phyloP scores from a whole-genome alignment of 1,140 invertebrate genomes.

The Euwallacea fornicatus region DNA sequence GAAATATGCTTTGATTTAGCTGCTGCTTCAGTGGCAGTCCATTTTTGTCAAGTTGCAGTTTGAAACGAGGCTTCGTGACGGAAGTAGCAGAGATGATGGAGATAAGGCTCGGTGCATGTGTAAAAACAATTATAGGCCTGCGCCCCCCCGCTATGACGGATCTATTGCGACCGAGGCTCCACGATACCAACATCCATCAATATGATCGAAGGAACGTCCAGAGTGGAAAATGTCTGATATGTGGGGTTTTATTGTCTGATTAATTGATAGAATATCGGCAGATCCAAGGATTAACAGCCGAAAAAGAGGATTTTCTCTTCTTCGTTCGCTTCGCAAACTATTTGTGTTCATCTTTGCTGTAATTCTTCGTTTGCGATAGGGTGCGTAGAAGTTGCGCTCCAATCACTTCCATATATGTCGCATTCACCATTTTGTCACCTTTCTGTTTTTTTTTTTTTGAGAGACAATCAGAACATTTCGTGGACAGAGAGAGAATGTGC shows the following conservation, averaged over 20 bases:
- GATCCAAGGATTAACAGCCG: no score
- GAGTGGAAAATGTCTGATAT: neutral
- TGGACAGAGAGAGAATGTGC: no score
- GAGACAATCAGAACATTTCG: no score
- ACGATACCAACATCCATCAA: slow-evolving; percentile 22
- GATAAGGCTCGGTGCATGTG: slow-evolving; percentile 45
- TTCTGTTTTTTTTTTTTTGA: no score
- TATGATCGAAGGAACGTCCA: slow-evolving; percentile 41
- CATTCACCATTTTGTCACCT: no score
- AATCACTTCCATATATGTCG: neutral
- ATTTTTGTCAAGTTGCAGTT: slow-evolving; percentile 22
- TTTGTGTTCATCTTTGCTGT: neutral
- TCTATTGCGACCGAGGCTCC: slow-evolving; percentile 9
- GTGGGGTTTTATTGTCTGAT: no score
- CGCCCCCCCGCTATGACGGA: slow-evolving; percentile 15
- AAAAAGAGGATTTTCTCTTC: no score
- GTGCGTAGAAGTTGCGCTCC: neutral
- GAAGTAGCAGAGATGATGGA: slow-evolving; percentile 45
- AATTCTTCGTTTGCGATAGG: neutral
- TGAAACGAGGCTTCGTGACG: slow-evolving; percentile 43
- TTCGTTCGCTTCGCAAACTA: no score
- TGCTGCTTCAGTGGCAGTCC: neutral
- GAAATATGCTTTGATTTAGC: slow-evolving; percentile 5
- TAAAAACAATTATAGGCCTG: slow-evolving; percentile 44
- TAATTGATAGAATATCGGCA: no score